Conservation (phyloP, 2,797 vertebrate species). For the Adrianichthys oophorus region DNA sequence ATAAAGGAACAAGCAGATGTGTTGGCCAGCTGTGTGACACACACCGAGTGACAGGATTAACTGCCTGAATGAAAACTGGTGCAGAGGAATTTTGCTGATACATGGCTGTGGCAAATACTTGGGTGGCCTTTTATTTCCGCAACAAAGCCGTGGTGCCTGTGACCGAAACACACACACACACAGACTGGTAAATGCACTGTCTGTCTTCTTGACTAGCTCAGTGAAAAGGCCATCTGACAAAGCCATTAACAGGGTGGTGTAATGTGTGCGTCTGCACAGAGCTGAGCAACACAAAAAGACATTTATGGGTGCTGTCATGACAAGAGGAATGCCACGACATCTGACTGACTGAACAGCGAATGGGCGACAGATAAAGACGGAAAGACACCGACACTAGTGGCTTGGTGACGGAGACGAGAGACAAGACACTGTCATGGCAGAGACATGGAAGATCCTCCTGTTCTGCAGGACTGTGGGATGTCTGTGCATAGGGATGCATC, state of each 20-base stretch:
- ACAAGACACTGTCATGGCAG: constrained; percentile 23
- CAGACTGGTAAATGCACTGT: constrained; percentile 54
- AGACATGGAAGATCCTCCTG: constrained; percentile 24
- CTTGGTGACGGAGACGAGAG: constrained; percentile 44
- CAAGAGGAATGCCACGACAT: constrained; percentile 51
- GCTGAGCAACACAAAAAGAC: constrained; percentile 68
- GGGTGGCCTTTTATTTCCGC: constrained; percentile 65
- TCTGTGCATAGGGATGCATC: constrained; percentile 12
- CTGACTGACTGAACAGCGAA: constrained; percentile 32
- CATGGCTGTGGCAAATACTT: constrained; percentile 43
- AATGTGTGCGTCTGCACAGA: constrained; percentile 69
- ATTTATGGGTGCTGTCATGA: constrained; percentile 68
- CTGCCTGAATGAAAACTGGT: constrained; percentile 43
- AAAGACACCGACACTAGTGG: constrained; percentile 40
- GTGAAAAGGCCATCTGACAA: constrained; percentile 79
- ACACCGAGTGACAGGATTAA: constrained; percentile 43
- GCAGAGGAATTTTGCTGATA: constrained; percentile 48
- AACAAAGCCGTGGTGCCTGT: constrained; percentile 50
- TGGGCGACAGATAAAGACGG: constrained; percentile 44
- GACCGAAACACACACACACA: constrained; percentile 48
- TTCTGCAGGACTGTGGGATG: constrained; percentile 13
- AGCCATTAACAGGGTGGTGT: constrained; percentile 75
- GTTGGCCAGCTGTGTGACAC: constrained; percentile 28
- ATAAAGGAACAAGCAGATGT: constrained; percentile 9
- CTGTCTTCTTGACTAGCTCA: constrained; percentile 65